A percentile compares a stretch with the other conserved stretches of the same genome.
These are phyloP conservation scores for Borostomias antarcticus DNA, from an alignment of 2,797 vertebrate genomes.

Conservation along the genomic window DNA sequence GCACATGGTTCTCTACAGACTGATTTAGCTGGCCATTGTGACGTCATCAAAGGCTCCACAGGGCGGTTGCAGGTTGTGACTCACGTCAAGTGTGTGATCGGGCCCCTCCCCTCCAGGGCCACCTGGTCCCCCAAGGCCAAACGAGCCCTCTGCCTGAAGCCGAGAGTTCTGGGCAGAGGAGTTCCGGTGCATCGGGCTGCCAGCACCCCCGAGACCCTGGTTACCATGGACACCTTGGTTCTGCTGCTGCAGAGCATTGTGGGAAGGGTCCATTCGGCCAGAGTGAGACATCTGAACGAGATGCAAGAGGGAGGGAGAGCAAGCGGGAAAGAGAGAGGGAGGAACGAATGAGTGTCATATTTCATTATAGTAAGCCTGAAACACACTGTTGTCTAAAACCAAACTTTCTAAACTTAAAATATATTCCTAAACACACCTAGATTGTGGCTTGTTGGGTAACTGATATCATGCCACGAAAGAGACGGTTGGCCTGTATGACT, in stretches of 20 bases:
- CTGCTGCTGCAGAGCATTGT: slow-evolving; percentile 77
- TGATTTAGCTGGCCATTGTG: neutral
- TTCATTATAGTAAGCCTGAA: too few relatives aligned
- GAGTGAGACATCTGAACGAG: slow-evolving; percentile 74
- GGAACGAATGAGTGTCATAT: neutral
- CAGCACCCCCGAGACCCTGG: slow-evolving; percentile 72
- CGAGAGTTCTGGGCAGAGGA: slow-evolving; percentile 70
- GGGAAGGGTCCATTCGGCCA: slow-evolving; percentile 82
- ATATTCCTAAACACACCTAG: too few relatives aligned
- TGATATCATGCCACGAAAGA: too few relatives aligned
- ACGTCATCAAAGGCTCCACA: too few relatives aligned
- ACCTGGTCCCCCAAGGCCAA: slow-evolving; percentile 65
- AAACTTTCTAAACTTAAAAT: too few relatives aligned
- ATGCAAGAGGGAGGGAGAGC: neutral
- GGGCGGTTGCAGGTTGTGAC: slow-evolving; percentile 53
- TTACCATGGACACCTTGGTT: slow-evolving; percentile 72
- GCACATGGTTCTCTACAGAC: neutral
- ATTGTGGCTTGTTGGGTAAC: too few relatives aligned
- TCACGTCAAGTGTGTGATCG: slow-evolving; percentile 91
- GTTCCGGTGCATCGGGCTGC: slow-evolving; percentile 82
- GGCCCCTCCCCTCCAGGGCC: slow-evolving; percentile 77
- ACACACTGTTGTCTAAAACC: too few relatives aligned
- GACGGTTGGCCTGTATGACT: neutral
- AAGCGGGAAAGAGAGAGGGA: neutral
- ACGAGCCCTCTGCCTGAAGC: slow-evolving; percentile 71